Evolutionary conservation across 1,140 invertebrate species (phyloP).

Genomic region (Platyscapa corneri): DNA sequence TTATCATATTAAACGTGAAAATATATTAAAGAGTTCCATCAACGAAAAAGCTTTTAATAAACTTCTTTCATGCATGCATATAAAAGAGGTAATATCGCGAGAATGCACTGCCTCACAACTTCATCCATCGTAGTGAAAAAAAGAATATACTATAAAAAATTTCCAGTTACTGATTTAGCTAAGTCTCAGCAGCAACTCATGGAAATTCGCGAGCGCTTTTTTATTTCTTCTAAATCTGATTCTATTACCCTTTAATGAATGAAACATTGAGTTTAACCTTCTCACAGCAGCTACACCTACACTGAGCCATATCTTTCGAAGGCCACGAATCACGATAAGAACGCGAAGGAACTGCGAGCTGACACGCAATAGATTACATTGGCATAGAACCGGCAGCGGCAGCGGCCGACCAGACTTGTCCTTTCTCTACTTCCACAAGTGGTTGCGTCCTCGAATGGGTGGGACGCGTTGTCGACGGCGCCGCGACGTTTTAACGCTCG

Average conservation of each 20-base stretch:
- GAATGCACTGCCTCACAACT: not conserved
- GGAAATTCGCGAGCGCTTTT: not conserved
- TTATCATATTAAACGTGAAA: not conserved
- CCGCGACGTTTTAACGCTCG: not conserved
- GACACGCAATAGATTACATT: conserved; percentile 43
- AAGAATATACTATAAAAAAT: not conserved
- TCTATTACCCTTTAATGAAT: conserved; percentile 33
- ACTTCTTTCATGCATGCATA: not conserved
- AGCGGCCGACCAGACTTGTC: not conserved
- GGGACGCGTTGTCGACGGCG: not conserved
- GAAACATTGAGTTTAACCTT: conserved; percentile 6
- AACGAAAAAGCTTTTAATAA: not conserved
- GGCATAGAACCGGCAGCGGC: not conserved
- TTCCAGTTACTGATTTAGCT: not conserved
- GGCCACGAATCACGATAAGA: not conserved
- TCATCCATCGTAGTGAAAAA: not conserved
- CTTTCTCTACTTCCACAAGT: conserved; percentile 66
- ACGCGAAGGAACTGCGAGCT: conserved; percentile 26
- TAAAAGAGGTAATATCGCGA: not conserved
- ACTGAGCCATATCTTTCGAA: not conserved
- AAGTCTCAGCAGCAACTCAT: not conserved
- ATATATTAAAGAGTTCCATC: not conserved
- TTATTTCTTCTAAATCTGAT: not conserved
- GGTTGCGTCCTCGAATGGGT: conserved; percentile 63
- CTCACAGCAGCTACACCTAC: not conserved